Conservation (phyloP, 2,888 invertebrate species). For the Noctua janthe region DNA sequence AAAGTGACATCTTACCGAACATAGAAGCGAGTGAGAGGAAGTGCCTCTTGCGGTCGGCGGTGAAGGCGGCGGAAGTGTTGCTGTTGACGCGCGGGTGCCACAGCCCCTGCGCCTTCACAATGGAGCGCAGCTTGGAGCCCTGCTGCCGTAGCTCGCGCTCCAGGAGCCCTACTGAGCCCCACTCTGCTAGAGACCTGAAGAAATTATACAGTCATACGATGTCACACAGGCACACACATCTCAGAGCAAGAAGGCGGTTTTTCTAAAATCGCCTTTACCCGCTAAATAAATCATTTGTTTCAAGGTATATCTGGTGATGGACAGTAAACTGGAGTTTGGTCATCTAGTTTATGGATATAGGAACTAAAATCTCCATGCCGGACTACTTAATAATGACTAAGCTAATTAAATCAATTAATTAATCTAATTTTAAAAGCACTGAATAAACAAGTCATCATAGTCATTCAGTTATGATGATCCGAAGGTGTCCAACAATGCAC, state of each 20-base stretch:
- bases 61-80: constrained; percentile 95
- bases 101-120: constrained; percentile 96
- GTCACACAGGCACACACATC: neutral
- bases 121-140: constrained; percentile 93
- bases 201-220: neutral
- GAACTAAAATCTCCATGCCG: neutral
- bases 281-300: neutral
- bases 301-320: neutral
- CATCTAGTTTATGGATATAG: neutral
- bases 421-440: neutral
- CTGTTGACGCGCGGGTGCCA: constrained; percentile 97
- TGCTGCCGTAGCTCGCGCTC: constrained; percentile 97
- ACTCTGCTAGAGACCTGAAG: constrained; percentile 93
- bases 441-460: neutral
- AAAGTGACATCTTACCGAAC: constrained; percentile 91
- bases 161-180: constrained; percentile 96
- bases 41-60: constrained; percentile 96
- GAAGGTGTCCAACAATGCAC: neutral
- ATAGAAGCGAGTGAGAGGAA: constrained; percentile 96
- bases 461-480: neutral
- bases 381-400: neutral
- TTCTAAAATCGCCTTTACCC: too few relatives aligned
- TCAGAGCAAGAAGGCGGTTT: neutral
- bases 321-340: neutral
- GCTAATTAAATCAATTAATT: neutral